phyloP scores from a whole-genome alignment of 1,140 invertebrate genomes.

The Zophobas morio region DNA sequence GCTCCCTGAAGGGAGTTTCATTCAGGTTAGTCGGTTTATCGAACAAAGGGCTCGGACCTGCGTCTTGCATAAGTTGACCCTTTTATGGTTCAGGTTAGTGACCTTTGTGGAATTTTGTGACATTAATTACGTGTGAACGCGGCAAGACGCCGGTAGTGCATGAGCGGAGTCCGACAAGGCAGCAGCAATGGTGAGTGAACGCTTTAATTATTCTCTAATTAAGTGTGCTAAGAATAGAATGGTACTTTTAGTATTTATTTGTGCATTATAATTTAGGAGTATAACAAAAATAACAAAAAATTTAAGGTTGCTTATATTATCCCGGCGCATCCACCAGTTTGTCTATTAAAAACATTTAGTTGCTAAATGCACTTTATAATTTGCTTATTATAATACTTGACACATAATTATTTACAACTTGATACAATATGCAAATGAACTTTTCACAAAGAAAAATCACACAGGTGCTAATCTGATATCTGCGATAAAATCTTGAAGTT shows the following conservation, averaged over 20 bases:
- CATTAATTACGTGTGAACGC: conserved; percentile 29
- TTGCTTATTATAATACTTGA: neutral
- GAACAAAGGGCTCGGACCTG: conserved; percentile 24
- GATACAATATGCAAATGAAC: no score
- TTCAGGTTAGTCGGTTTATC: neutral
- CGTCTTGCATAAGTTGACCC: conserved; percentile 33
- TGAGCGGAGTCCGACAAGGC: conserved; percentile 3
- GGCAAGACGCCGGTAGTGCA: conserved; percentile 24
- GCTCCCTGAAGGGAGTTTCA: neutral
- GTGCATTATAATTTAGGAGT: no score
- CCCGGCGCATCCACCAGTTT: conserved; percentile 45
- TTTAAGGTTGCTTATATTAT: neutral
- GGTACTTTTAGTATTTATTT: no score
- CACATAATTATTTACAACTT: no score
- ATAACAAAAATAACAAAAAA: no score
- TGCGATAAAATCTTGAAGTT: no score
- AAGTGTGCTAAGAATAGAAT: neutral
- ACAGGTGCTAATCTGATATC: no score
- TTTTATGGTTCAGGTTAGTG: conserved; percentile 37
- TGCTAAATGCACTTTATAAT: neutral
- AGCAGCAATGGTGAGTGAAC: conserved; percentile 33
- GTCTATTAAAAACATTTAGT: neutral
- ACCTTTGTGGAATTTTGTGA: conserved; percentile 44
- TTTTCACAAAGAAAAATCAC: no score
- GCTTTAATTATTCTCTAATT: neutral